A percentile compares a stretch with the other conserved stretches of the same genome.
Evolutionary conservation across 2,888 invertebrate species (phyloP).

Genomic region (Rosalia funebris): DNA sequence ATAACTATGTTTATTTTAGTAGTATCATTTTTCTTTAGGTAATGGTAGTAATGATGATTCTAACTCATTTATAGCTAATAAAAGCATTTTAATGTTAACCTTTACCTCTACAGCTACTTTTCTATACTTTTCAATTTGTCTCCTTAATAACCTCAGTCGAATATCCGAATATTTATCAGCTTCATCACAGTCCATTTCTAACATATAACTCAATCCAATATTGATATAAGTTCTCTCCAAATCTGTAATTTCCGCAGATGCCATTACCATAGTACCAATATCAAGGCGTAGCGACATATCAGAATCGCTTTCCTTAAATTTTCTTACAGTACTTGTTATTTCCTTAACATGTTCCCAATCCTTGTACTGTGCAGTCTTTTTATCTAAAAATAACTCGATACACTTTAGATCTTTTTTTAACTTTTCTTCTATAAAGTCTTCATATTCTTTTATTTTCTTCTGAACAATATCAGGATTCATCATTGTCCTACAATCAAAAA

Average conservation of each 20-base stretch:
- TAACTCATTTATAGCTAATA: conserved; percentile 61
- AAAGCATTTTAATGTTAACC: conserved; percentile 61
- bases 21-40: conserved; percentile 7
- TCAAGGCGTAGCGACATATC: conserved; percentile 51
- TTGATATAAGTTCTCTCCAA: conserved; percentile 53
- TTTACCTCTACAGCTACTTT: conserved; percentile 60
- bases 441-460: conserved; percentile 42
- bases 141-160: conserved; percentile 55
- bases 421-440: conserved; percentile 56
- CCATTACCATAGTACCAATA: conserved; percentile 50
- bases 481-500: conserved; percentile 9
- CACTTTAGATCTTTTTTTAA: conserved; percentile 59
- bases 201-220: conserved; percentile 58
- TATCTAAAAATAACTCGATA: conserved; percentile 52
- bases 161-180: conserved; percentile 60
- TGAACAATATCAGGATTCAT: conserved; percentile 46
- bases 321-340: conserved; percentile 50
- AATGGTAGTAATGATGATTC: conserved; percentile 39
- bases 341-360: conserved; percentile 60
- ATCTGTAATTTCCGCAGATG: conserved; percentile 55
- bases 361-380: conserved; percentile 51
- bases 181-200: conserved; percentile 61
- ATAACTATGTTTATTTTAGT: too few species aligned
- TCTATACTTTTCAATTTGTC: conserved; percentile 59
- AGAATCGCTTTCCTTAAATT: conserved; percentile 55